Evolutionary conservation across 2,797 vertebrate genomes (phyloP).

Genomic region (Xiphorhynchus erythropygius): DNA sequence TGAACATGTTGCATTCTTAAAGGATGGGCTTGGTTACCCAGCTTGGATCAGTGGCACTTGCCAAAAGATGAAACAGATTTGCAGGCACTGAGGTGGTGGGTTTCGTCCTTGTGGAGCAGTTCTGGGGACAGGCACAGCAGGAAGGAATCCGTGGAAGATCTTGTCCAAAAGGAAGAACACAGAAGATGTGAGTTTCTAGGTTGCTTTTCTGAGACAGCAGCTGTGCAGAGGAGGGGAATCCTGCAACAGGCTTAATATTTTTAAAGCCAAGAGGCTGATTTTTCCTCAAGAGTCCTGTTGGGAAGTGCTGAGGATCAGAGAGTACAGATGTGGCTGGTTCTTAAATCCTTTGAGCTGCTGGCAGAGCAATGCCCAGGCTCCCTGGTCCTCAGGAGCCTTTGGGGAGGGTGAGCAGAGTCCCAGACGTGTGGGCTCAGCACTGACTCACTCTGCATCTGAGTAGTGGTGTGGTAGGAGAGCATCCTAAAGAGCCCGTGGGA

Average conservation of each 20-base stretch:
- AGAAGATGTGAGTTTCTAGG: neutral
- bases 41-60: neutral
- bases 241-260: neutral
- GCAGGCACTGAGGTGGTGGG: neutral
- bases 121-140: neutral
- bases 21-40: neutral
- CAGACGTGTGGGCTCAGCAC: slow-evolving; percentile 57
- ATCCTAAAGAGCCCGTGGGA: slow-evolving; percentile 21
- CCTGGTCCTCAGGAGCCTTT: slow-evolving; percentile 11
- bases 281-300: neutral
- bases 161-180: neutral
- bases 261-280: neutral
- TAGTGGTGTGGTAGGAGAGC: neutral
- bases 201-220: neutral
- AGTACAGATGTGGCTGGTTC: neutral
- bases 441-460: slow-evolving; percentile 63
- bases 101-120: neutral
- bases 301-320: neutral
- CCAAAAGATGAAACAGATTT: neutral
- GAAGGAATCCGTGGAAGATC: neutral
- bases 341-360: neutral
- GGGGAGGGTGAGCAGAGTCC: slow-evolving; percentile 30
- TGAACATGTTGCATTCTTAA: neutral
- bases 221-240: neutral
- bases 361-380: neutral